Conservation (phyloP, 2,113 vertebrate species). For the Verasper variegatus region DNA sequence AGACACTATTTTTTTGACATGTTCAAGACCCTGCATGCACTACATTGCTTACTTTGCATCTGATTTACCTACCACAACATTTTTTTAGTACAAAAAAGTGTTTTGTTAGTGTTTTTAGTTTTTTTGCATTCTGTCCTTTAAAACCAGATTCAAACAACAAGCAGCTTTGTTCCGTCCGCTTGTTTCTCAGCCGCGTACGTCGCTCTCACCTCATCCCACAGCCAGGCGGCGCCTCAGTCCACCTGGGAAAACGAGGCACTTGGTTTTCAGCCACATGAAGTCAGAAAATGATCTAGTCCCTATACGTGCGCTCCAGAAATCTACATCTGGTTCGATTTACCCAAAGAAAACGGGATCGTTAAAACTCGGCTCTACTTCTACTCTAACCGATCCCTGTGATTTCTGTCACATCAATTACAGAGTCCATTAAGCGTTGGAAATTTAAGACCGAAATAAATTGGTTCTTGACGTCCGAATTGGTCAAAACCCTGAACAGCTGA, state of each 20-base stretch:
- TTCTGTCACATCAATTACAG: not conserved
- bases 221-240: constrained; percentile 65
- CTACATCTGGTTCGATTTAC: constrained; percentile 75
- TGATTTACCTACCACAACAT: constrained; percentile 54
- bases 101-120: not conserved
- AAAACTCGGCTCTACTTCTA: constrained; percentile 68
- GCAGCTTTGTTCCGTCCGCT: constrained; percentile 33
- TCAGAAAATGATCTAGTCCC: constrained; percentile 81
- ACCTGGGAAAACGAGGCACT: constrained; percentile 89
- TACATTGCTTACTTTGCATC: constrained; percentile 67
- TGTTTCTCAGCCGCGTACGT: constrained; percentile 26
- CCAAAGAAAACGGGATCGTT: constrained; percentile 71
- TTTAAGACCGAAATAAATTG: not conserved
- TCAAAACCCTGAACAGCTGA: not conserved
- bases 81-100: constrained; percentile 46
- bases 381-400: not conserved
- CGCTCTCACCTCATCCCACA: not conserved
- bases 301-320: constrained; percentile 55
- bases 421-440: not conserved
- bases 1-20: constrained; percentile 62
- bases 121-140: constrained; percentile 63
- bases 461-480: not conserved
- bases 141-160: constrained; percentile 23
- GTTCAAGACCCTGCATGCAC: constrained; percentile 74
- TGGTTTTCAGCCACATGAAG: constrained; percentile 85